A percentile compares a stretch with the other conserved stretches of the same genome.
Evolutionary conservation across 92 coral and sea anemone species (phyloP).

Genomic region (Montipora capitata): DNA sequence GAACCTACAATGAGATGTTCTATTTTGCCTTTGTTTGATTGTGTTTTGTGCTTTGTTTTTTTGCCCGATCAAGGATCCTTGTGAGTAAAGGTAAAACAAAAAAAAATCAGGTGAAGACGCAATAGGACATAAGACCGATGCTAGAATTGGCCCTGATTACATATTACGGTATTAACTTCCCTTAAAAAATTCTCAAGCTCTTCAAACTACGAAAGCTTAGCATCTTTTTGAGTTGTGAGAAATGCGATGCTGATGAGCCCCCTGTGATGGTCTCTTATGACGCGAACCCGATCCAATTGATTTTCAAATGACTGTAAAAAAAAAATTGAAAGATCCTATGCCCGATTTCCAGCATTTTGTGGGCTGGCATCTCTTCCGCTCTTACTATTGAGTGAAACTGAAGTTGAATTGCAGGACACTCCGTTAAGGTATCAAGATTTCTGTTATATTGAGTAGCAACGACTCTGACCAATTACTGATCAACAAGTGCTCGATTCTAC

Average conservation of each 20-base stretch:
- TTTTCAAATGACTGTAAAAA: neutral
- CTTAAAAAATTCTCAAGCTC: too few species aligned
- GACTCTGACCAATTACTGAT: neutral
- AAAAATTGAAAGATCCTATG: too few species aligned
- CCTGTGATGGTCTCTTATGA: neutral
- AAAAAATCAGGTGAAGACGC: neutral
- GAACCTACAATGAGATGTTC: too few species aligned
- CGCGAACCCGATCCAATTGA: neutral
- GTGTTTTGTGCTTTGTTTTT: too few species aligned
- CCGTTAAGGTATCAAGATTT: neutral
- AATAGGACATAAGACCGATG: neutral
- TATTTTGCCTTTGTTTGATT: too few species aligned
- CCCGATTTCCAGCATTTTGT: too few species aligned
- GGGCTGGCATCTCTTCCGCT: too few species aligned
- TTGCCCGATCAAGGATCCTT: too few species aligned
- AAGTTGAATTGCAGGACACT: neutral
- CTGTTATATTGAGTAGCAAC: neutral
- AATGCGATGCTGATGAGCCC: neutral
- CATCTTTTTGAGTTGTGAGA: too few species aligned
- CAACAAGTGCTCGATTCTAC: neutral
- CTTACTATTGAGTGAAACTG: neutral
- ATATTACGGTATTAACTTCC: neutral
- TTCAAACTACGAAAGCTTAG: too few species aligned
- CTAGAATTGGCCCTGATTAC: neutral
- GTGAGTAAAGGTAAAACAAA: neutral